Base-by-base conservation (phyloP, 64 coral and sea anemone species). In the Anthopleura sola region DNA sequence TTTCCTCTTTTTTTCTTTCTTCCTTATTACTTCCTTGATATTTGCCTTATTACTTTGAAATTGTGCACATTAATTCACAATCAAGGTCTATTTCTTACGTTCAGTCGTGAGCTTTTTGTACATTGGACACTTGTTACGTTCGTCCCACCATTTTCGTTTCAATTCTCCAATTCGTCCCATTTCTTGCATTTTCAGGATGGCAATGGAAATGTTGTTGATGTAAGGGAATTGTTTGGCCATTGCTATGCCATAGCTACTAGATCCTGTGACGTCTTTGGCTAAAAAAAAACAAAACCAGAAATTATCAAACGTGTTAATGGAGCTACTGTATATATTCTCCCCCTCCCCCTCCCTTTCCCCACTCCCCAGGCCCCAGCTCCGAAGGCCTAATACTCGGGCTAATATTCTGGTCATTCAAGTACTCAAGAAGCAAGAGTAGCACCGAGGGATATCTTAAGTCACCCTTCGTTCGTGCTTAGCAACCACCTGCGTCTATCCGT, bases 231-330 rank as follows among this genome's bases (percentile, higher is more conserved):
- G 12, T 60, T 83, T 50, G 20, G 82, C n/a, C 44, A 83, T 54
- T 2, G 55, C 82, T 16, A 83, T 83, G 49, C 82, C 82, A n/a
- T 83, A 83, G 58, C 82, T 83, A 31, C 82, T 83, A 2, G 82
- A 83, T 0, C 82, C 82, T 37, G 55, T 83, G 5, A 60, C 32
- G 18, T 60, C 82, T 34, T 83, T 83, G 12, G 47, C 82, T 83
- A 51, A 37, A 83, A 33, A 15, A 21, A 5, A 44, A 82, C 24
- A 82, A 82, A n/a, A n/a, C 16, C 6, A 29, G 26, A 29, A 44
- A 44, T 44, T 2, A 44, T 44, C 9, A 44, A 44, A 44, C 40
- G 40, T 3, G 9, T 44, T 3, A 44, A 44, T 44, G 40, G 40
- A 44, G n/a, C n/a, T n/a, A n/a, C n/a, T n/a, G n/a, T n/a, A n/a